A percentile compares a stretch with the other conserved stretches of the same genome.
Conservation (phyloP, 2,888 invertebrate species). For the Temnothorax ravouxi region DNA sequence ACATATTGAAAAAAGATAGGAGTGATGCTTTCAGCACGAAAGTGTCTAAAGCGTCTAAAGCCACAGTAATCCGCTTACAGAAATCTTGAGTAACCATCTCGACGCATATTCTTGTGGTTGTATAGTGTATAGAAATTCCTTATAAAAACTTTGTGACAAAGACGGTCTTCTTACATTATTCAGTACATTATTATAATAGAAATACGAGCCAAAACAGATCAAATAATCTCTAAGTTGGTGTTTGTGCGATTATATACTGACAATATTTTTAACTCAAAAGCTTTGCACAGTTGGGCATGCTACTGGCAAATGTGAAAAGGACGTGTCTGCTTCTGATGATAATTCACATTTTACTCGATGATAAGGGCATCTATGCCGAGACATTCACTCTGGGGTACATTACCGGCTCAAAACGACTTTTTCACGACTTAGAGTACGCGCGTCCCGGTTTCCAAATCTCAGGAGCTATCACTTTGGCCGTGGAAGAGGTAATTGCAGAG, state of each 20-base stretch:
- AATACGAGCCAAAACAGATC: not conserved
- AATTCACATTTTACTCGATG: conserved; percentile 77
- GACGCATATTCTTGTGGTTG: too few relatives aligned
- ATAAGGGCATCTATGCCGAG: conserved; percentile 86
- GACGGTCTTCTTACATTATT: not conserved
- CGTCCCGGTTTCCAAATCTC: conserved; percentile 91
- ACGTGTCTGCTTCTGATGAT: conserved; percentile 80
- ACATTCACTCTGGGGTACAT: conserved; percentile 94
- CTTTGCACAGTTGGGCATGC: conserved; percentile 77
- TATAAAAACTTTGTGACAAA: not conserved
- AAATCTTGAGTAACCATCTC: not conserved
- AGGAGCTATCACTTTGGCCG: conserved; percentile 95
- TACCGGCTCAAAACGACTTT: conserved; percentile 93
- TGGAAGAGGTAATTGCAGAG: conserved; percentile 89
- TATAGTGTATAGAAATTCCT: not conserved
- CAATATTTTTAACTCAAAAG: conserved; percentile 50
- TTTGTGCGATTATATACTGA: not conserved
- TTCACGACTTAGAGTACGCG: conserved; percentile 92
- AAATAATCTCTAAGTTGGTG: not conserved
- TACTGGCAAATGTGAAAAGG: conserved; percentile 79
- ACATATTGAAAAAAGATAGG: too few relatives aligned
- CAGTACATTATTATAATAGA: not conserved
- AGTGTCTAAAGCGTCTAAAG: too few relatives aligned
- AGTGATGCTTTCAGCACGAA: too few relatives aligned
- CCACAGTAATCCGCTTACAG: not conserved